Percentiles rank a stretch among this genome's conserved stretches.
These are phyloP conservation scores for Semicossyphus pulcher DNA, from an alignment of 2,113 vertebrate genomes.

Conservation along the genomic window DNA sequence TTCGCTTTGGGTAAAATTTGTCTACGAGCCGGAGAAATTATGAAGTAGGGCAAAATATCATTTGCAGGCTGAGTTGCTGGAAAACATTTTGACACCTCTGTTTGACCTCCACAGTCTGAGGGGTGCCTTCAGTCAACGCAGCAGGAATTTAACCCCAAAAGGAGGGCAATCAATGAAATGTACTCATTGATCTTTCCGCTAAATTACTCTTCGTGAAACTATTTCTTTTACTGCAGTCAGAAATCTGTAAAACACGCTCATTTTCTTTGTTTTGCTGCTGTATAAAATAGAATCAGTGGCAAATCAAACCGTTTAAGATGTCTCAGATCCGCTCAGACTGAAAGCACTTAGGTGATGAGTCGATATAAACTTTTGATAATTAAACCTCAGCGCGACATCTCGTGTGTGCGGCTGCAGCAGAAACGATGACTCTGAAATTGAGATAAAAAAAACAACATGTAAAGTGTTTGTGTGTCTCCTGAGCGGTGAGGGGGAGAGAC, in stretches of 20 bases:
- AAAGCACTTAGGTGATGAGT: neutral
- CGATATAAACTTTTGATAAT: neutral
- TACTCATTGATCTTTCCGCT: too few species aligned
- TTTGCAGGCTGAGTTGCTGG: constrained; percentile 25
- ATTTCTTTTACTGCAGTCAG: neutral
- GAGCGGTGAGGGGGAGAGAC: neutral
- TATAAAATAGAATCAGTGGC: neutral
- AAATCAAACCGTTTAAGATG: neutral
- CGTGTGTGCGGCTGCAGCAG: neutral
- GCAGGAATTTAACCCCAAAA: neutral
- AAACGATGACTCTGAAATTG: neutral
- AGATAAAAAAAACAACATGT: neutral
- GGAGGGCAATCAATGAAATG: neutral
- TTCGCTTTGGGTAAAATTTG: neutral
- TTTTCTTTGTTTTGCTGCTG: neutral
- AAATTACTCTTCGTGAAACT: neutral
- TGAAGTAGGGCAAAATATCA: constrained; percentile 1
- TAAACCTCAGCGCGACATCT: constrained; percentile 7
- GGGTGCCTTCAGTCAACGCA: neutral
- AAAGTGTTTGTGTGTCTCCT: neutral
- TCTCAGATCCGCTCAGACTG: neutral
- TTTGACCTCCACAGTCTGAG: constrained; percentile 12
- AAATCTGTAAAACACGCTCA: neutral
- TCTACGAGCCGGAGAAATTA: neutral
- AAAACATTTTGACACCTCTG: constrained; percentile 44